Evolutionary conservation across 2,797 vertebrate genomes (phyloP), one percentile per base, ranked within the genome.

Genomic region (Anguilla anguilla): DNA sequence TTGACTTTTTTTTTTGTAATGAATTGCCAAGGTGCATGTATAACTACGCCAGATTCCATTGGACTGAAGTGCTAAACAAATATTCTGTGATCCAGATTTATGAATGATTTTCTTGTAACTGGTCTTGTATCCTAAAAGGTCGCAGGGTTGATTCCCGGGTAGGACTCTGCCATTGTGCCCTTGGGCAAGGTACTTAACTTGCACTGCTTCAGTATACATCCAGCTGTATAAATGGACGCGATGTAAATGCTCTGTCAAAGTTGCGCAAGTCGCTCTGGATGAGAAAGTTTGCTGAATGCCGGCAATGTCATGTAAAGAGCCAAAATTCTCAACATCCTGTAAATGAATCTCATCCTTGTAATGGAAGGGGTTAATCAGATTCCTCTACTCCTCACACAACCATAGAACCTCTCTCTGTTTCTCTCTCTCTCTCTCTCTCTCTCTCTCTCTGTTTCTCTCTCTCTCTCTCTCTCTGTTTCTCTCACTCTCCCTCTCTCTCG

Each of bases 401-500:
- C 51, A 43, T 46, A 61, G 59, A 53, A 55, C 64, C 57, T 64
- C 25, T 39, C 17, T 19, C 83, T 28, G 28, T 74, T 85, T 79
- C 25, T 85, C 49, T 39, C 69, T 43, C 57, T 39, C 43, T 59
- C 83, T 39, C 25, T 64, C 69, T 39, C 93, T 92, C 92, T 2
- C 93, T 92, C 93, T 92, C 92, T 89, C 17, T 55, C 28, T 81
- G 64, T 79, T 79, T 64, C n/a, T n/a, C 67, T 51, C 83, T 86
- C 67, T 28, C 93, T 95, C 94, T 94, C 94, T 95, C 91, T 93
- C 89, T 89, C 90, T 88, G 83, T 89, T 53, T 7, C 84, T 87
- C n/a, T n/a, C n/a, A n/a, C n/a, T n/a, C n/a, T n/a, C n/a, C n/a
- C n/a, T n/a, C n/a, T n/a, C n/a, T n/a, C n/a, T n/a, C n/a, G n/a